Evolutionary conservation across 2,113 vertebrate species (phyloP).

Genomic region (Chaenogobius annularis): DNA sequence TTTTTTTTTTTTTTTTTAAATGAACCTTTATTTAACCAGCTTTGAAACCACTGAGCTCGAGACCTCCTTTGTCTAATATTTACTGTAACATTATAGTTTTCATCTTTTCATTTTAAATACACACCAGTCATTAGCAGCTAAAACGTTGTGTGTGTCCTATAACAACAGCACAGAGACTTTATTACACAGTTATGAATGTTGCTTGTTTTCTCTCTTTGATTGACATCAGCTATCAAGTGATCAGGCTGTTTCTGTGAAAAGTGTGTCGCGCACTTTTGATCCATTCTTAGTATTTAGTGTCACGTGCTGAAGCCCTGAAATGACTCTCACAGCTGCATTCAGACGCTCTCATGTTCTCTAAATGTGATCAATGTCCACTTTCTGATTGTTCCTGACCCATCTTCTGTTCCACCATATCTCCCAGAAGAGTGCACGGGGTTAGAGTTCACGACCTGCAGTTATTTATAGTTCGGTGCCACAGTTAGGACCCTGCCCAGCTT

Average conservation of each 20-base stretch:
- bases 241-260: background rate
- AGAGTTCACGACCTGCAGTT: constrained; percentile 5
- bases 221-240: background rate
- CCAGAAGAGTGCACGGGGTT: background rate
- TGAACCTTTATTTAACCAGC: too few species aligned
- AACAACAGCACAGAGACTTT: too few species aligned
- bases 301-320: constrained; percentile 36
- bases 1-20: too few species aligned
- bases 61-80: background rate
- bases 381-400: background rate
- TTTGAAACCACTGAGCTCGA: too few species aligned
- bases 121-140: background rate
- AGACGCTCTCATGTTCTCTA: constrained; percentile 24
- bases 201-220: background rate
- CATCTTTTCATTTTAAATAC: background rate
- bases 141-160: background rate
- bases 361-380: constrained; percentile 13
- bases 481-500: background rate
- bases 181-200: too few species aligned
- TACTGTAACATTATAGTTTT: background rate
- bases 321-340: constrained; percentile 3
- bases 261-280: background rate
- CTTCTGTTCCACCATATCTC: background rate
- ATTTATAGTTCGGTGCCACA: constrained; percentile 13
- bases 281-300: constrained; percentile 1